Conservation (phyloP, 2,888 invertebrate species). For the Gymnoscelis rufifasciata region DNA sequence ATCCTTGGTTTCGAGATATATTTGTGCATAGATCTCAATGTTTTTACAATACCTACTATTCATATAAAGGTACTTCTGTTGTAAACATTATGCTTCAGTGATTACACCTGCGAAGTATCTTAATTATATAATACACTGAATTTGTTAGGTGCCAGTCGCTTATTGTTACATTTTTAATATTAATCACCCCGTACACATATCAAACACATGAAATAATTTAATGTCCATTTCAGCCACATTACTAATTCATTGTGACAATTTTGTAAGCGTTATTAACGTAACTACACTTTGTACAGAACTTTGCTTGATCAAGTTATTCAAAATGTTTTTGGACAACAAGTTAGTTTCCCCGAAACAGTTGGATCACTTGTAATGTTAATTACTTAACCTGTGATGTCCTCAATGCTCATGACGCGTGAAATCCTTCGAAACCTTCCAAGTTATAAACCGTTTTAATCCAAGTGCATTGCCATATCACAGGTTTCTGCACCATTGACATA, state of each 20-base stretch:
- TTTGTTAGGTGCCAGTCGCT: no score
- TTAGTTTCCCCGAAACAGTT: slow-evolving; percentile 24
- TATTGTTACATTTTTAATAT: no score
- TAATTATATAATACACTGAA: no score
- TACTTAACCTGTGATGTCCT: slow-evolving; percentile 46
- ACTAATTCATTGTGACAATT: slow-evolving; percentile 1
- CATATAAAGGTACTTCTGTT: no score
- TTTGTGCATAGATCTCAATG: no score
- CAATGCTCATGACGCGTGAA: slow-evolving; percentile 28
- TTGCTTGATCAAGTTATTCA: slow-evolving; percentile 19
- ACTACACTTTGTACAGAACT: slow-evolving; percentile 15
- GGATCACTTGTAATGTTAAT: slow-evolving; percentile 36
- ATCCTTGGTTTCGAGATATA: no score
- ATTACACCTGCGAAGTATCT: no score
- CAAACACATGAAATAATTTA: not conserved
- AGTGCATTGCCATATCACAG: slow-evolving; percentile 41
- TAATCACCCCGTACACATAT: not conserved
- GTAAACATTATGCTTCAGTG: no score
- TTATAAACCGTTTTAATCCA: slow-evolving; percentile 22
- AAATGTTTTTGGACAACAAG: slow-evolving; percentile 10
- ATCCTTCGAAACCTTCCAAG: slow-evolving; percentile 25
- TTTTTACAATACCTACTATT: no score
- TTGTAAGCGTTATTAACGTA: not conserved
- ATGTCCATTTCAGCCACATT: not conserved
- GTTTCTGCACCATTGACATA: slow-evolving; percentile 40